Conservation (phyloP, 2,113 vertebrate species). For the Podarcis cretensis region DNA sequence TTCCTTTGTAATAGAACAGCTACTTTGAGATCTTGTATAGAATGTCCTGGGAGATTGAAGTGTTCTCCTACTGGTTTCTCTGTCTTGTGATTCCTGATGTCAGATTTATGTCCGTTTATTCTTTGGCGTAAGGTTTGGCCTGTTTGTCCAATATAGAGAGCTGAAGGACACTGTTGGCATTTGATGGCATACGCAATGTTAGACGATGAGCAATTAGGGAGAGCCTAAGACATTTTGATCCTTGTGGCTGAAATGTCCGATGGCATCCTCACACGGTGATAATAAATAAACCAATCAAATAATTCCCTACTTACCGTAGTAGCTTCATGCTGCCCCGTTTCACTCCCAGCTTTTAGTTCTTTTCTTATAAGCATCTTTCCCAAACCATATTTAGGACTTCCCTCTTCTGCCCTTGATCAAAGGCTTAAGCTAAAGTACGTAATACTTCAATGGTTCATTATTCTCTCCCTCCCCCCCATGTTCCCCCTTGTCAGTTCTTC, state of each 20-base stretch:
- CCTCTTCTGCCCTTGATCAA: neutral
- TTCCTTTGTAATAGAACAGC: too few species aligned
- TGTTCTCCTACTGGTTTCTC: too few species aligned
- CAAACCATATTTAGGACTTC: neutral
- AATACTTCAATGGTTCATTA: neutral
- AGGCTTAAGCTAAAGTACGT: neutral
- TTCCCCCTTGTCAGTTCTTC: neutral
- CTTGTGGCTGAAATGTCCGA: neutral
- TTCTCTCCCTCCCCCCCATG: accelerated
- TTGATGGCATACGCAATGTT: too few species aligned
- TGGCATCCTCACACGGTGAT: neutral
- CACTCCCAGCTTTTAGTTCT: neutral
- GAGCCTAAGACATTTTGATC: neutral
- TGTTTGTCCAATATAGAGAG: too few species aligned
- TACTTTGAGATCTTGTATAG: too few species aligned
- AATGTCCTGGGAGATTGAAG: too few species aligned
- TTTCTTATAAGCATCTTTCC: neutral
- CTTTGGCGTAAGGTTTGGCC: too few species aligned
- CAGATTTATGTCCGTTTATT: too few species aligned
- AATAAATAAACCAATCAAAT: neutral
- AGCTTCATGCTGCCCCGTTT: neutral
- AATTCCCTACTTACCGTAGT: neutral
- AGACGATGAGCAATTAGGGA: too few species aligned
- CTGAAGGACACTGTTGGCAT: too few species aligned
- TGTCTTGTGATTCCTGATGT: too few species aligned